Evolutionary conservation across 1,140 invertebrate species (phyloP), one percentile per base, ranked within the genome.

Genomic region (Meloidogyne chitwoodi): DNA sequence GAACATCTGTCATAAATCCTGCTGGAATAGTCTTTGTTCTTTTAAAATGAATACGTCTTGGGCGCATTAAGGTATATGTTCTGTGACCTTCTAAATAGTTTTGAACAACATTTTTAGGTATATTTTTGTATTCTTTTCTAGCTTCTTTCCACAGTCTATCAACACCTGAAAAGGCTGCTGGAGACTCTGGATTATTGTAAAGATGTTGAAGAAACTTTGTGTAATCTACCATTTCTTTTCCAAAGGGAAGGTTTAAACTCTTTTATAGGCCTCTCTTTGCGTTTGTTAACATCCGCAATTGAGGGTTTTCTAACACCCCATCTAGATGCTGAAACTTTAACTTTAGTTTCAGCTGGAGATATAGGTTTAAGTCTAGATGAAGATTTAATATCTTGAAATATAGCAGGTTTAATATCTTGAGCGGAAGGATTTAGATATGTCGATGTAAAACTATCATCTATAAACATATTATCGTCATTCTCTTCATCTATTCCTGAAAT

Each of bases 1-100:
- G 78, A 5, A 80, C 26, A 68, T 79, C 79, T 56, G 79, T 80
- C 67, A n/a, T n/a, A n/a, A n/a, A n/a, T n/a, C n/a, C n/a, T n/a
- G n/a, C n/a, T n/a, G n/a, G n/a, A n/a, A n/a, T 22, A 6, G 75
- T 76, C 16, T 78, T 62, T 11, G 44, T 12, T 27, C 78, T 11
- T 22, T 24, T 38, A 44, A 75, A 81, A 24, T 67, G 27, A n/a
- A 38, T 34, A 0, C 62, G 12, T 5, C 56, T 12, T 72, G 38
- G 48, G 38, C 65, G 72, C 19, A 70, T 68, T 8, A 77, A 38
- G n/a, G 77, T 81, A 38, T 29, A 79, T 74, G 19, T 77, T 34
- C 31, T 77, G 11, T 75, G 24, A 44, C 27, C 34, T 76, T 14
- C 73, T 64, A 10, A 73, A n/a, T 22, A 26, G n/a, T n/a, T n/a